Conservation (phyloP, 2,113 vertebrate genomes). For the Istiophorus platypterus region DNA sequence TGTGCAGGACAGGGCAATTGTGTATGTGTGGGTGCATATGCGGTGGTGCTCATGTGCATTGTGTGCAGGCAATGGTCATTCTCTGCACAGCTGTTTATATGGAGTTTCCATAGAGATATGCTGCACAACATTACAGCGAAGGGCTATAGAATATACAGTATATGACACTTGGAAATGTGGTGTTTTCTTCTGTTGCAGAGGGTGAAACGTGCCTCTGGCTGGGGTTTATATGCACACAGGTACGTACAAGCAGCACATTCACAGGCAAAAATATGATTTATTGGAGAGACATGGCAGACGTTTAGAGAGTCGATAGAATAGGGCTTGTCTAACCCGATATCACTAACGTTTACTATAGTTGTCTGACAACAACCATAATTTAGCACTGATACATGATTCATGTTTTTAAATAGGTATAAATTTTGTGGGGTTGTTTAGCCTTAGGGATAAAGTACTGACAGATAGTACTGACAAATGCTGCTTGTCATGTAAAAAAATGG, state of each 20-base stretch:
- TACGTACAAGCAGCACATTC: neutral
- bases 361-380: slow-evolving; percentile 34
- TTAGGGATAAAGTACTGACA: neutral
- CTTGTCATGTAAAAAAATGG: too few species aligned
- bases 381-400: slow-evolving; percentile 1
- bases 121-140: slow-evolving; percentile 43
- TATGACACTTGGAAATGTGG: neutral
- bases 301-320: neutral
- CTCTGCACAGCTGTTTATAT: slow-evolving; percentile 61
- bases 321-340: slow-evolving; percentile 39
- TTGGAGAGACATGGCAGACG: slow-evolving; percentile 42
- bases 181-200: slow-evolving; percentile 20
- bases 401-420: neutral
- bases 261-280: slow-evolving; percentile 25
- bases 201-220: slow-evolving; percentile 32
- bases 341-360: slow-evolving; percentile 1
- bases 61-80: slow-evolving; percentile 41
- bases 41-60: slow-evolving; percentile 39
- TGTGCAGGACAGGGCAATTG: slow-evolving; percentile 20
- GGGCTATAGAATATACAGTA: neutral
- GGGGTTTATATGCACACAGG: slow-evolving; percentile 36
- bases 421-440: neutral
- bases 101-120: slow-evolving; percentile 64
- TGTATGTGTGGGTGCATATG: slow-evolving; percentile 10
- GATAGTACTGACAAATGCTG: neutral